Evolutionary conservation across 2,113 vertebrate species (phyloP).

Genomic region (Candoia aspera): DNA sequence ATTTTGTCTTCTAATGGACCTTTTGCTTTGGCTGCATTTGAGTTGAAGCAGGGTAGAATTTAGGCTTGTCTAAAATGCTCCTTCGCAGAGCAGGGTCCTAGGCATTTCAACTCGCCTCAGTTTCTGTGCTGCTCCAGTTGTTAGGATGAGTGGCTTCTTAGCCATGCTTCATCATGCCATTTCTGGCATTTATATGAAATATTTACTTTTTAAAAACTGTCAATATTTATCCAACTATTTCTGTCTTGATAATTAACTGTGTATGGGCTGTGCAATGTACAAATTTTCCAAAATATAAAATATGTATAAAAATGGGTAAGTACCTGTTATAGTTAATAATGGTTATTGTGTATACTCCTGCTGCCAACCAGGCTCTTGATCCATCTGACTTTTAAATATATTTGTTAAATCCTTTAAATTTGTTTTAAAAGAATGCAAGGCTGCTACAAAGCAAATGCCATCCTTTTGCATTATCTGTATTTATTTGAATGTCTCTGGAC

Average conservation of each 20-base stretch:
- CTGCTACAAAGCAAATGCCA: too few relatives aligned
- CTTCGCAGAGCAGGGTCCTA: neutral
- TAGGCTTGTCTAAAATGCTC: neutral
- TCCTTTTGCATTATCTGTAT: too few relatives aligned
- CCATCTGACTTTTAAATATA: too few relatives aligned
- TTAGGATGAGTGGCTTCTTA: neutral
- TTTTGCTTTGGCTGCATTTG: neutral
- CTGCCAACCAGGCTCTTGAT: neutral
- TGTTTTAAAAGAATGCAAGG: too few relatives aligned
- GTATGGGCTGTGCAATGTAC: neutral
- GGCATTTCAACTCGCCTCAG: neutral
- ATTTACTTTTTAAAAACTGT: neutral
- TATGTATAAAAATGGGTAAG: neutral
- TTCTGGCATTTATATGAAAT: neutral
- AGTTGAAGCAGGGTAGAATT: neutral
- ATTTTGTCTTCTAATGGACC: neutral
- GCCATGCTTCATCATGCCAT: neutral
- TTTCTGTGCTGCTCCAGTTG: neutral
- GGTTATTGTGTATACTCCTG: too few relatives aligned
- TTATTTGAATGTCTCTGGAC: too few relatives aligned
- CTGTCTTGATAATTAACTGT: neutral
- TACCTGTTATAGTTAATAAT: neutral
- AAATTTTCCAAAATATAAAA: neutral
- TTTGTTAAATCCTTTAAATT: too few relatives aligned
- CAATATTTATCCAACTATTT: neutral